Evolutionary conservation across 23 tunicate species (phyloP).

Genomic region (Ciona savignyi): DNA sequence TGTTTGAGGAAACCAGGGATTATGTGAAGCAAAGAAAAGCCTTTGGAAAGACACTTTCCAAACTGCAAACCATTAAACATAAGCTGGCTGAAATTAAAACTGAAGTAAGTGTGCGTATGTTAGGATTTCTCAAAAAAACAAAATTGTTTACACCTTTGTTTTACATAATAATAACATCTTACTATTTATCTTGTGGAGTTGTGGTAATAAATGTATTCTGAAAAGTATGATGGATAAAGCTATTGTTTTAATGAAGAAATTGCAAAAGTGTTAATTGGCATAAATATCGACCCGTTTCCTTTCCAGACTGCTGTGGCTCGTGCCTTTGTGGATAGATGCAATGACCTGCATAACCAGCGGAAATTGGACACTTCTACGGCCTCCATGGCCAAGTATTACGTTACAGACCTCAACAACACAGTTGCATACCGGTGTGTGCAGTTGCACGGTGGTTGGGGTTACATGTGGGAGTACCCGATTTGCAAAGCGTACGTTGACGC

Average conservation of each 20-base stretch:
- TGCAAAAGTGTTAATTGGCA: no score
- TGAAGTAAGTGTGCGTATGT: constrained; percentile 42
- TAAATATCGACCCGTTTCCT: no score
- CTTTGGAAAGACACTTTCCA: constrained; percentile 81
- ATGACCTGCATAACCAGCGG: constrained; percentile 59
- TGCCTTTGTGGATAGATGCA: constrained; percentile 81
- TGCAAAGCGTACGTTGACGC: constrained; percentile 88
- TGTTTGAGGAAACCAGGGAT: constrained; percentile 92
- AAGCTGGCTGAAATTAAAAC: constrained; percentile 96
- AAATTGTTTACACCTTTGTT: no score
- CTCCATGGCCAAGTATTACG: constrained; percentile 94
- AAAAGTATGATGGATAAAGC: no score
- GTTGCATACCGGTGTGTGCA: constrained; percentile 79
- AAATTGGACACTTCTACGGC: constrained; percentile 84
- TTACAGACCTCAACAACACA: constrained; percentile 75
- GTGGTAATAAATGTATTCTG: no score
- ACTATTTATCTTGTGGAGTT: no score
- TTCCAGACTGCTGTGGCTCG: constrained; percentile 68
- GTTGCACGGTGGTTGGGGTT: constrained; percentile 96
- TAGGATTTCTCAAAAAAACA: no score
- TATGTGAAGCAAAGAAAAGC: constrained; percentile 98
- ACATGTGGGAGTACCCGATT: constrained; percentile 98
- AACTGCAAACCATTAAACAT: constrained; percentile 95
- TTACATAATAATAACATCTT: no score
- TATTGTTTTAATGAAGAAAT: no score